Percentiles rank a stretch among this genome's conserved stretches.
phyloP scores from a whole-genome alignment of 2,113 vertebrate genomes.

The Zapus hudsonius region DNA sequence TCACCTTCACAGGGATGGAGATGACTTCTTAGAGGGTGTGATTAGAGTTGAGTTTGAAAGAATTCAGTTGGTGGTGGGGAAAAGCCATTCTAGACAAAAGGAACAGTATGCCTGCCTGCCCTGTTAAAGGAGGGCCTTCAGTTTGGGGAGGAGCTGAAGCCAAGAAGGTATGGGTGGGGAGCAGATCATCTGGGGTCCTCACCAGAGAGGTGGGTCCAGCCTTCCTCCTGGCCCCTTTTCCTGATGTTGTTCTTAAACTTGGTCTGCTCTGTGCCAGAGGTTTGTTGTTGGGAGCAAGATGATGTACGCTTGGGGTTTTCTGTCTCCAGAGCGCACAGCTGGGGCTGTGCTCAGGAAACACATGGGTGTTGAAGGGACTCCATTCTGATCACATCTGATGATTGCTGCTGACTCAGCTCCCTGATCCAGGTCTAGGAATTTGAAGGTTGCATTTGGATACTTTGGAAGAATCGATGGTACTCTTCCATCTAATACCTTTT shows the following conservation, averaged over 20 bases:
- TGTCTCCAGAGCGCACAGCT: not conserved
- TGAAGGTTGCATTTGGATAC: not conserved
- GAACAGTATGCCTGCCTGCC: not conserved
- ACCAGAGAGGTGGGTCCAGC: not conserved
- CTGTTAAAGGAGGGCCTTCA: not conserved
- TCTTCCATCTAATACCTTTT: slow-evolving; percentile 62
- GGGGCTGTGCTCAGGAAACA: not conserved
- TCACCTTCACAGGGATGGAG: not conserved
- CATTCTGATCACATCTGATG: not conserved
- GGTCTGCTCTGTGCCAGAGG: not conserved
- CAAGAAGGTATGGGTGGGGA: not conserved
- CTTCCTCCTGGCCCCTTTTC: not conserved
- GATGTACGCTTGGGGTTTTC: not conserved
- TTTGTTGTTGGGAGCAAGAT: not conserved
- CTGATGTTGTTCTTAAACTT: not conserved
- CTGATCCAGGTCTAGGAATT: not conserved
- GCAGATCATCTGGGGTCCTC: not conserved
- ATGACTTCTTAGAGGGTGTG: not conserved
- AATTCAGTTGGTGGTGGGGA: not conserved
- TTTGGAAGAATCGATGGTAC: slow-evolving; percentile 37
- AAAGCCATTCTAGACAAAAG: not conserved
- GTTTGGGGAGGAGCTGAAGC: not conserved
- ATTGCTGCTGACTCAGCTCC: not conserved
- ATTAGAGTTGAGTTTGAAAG: not conserved
- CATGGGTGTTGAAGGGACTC: accelerated